Conservation (phyloP, 2,113 vertebrate species). For the Crotalus tigris region DNA sequence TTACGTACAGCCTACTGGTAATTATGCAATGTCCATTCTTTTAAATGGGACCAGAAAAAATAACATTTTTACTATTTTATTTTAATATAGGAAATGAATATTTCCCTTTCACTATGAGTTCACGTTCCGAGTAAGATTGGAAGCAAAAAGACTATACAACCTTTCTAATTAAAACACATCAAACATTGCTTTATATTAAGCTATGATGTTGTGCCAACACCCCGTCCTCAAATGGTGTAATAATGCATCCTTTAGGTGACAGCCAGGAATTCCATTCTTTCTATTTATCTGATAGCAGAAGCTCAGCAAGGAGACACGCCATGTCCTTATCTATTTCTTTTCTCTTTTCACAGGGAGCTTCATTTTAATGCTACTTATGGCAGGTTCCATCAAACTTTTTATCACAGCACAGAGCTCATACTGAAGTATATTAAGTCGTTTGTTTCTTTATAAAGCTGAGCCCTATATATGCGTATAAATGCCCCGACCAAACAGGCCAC, state of each 20-base stretch:
- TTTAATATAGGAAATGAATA: neutral
- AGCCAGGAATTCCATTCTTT: neutral
- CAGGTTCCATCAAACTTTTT: neutral
- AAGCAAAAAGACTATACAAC: neutral
- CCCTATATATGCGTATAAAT: neutral
- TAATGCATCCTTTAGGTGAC: neutral
- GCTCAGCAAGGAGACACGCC: neutral
- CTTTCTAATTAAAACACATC: neutral
- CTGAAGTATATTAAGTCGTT: neutral
- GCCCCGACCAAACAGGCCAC: neutral
- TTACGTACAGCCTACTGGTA: neutral
- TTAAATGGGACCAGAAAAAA: neutral
- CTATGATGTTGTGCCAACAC: too few species aligned
- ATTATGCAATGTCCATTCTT: neutral
- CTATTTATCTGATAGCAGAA: neutral
- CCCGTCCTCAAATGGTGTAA: neutral
- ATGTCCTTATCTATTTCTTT: neutral
- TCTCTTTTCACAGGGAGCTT: neutral
- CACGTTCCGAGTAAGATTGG: neutral
- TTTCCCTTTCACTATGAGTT: neutral
- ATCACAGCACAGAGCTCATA: neutral
- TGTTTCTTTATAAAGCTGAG: neutral
- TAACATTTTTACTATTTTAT: neutral
- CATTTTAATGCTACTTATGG: accelerated
- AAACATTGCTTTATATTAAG: neutral